A percentile compares a stretch with the other conserved stretches of the same genome.
These are phyloP conservation scores for Sarcophaga bullata DNA, from an alignment of 1,140 invertebrate genomes.

Conservation along the genomic window DNA sequence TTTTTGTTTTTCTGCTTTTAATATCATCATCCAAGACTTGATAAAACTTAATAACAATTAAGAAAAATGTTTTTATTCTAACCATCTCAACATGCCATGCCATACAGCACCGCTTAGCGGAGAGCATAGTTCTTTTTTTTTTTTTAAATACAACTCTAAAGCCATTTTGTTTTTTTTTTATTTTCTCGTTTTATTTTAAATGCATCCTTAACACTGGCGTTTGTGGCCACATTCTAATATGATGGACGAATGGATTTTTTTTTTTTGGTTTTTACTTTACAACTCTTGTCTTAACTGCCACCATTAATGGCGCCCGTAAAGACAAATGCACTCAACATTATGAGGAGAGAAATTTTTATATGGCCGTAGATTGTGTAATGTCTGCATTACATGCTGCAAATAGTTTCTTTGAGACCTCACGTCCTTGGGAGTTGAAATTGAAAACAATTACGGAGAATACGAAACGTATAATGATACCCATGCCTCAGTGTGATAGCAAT, in stretches of 20 bases:
- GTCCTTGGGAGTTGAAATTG: conserved; percentile 90
- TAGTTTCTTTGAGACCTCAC: conserved; percentile 83
- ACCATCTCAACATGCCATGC: neutral
- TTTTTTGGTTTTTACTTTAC: too few species aligned
- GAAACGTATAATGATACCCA: neutral
- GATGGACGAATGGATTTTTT: neutral
- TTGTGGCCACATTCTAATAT: conserved; percentile 29
- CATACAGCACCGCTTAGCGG: too few species aligned
- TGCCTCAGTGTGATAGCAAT: conserved; percentile 44
- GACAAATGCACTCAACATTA: conserved; percentile 75
- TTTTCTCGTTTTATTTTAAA: neutral
- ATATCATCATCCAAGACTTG: neutral
- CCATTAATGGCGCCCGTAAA: conserved; percentile 56
- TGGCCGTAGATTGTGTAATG: conserved; percentile 83
- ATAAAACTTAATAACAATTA: conserved; percentile 25
- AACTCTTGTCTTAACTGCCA: neutral
- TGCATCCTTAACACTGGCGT: neutral
- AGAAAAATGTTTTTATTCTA: neutral
- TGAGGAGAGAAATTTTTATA: conserved; percentile 83
- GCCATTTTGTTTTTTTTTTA: neutral
- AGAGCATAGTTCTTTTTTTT: too few species aligned
- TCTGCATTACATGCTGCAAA: conserved; percentile 80
- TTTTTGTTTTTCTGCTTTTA: neutral
- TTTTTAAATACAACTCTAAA: conserved; percentile 5
- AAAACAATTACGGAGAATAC: neutral